These are phyloP conservation scores for Aurelia sp. DNA, from an alignment of 30 jellyfish, hydroid and myxozoan genomes.

Conservation along the genomic window DNA sequence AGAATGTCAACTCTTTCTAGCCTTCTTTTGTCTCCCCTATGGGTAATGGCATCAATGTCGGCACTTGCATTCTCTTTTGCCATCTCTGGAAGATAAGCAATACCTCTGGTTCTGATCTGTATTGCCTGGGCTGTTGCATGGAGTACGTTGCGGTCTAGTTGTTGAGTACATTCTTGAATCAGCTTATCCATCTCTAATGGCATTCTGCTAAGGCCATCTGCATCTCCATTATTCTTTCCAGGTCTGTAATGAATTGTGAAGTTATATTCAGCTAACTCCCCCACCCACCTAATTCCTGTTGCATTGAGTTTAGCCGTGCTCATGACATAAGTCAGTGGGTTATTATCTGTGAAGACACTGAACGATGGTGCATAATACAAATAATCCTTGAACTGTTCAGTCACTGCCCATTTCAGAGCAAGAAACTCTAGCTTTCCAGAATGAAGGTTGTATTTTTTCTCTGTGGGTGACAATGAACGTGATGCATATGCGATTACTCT, in stretches of 20 bases:
- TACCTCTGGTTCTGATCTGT: background rate
- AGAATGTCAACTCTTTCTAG: slow-evolving; percentile 20
- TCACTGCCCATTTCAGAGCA: no score
- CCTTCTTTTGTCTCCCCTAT: background rate
- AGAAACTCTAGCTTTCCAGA: no score
- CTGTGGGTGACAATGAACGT: no score
- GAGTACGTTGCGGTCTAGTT: background rate
- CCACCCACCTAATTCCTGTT: background rate
- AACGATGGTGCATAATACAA: no score
- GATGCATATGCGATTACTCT: no score
- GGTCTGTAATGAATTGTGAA: no score
- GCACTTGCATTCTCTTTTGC: background rate
- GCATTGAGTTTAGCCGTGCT: background rate
- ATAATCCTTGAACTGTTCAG: no score
- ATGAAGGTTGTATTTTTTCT: no score
- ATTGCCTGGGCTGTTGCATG: background rate
- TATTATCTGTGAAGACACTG: no score
- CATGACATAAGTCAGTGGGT: no score
- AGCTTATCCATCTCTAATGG: background rate
- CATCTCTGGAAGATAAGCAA: slow-evolving; percentile 7
- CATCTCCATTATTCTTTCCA: no score
- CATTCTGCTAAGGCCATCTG: no score
- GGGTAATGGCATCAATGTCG: slow-evolving; percentile 17
- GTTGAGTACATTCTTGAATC: background rate
- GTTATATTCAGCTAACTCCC: background rate